Conservation (phyloP, 92 coral and sea anemone genomes). For the Epizoanthus stellaris region DNA sequence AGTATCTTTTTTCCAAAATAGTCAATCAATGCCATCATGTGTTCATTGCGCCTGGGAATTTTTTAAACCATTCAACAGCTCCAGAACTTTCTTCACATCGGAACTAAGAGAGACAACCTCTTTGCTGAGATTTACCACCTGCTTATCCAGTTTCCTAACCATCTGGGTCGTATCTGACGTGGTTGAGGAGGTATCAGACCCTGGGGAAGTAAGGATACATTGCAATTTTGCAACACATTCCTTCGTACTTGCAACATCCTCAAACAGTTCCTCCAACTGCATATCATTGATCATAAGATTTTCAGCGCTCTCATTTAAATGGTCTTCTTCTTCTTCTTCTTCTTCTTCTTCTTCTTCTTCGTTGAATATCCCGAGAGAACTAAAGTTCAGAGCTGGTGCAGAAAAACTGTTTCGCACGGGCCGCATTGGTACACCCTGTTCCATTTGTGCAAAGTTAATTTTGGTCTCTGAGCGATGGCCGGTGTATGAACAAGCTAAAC, state of each 20-base stretch:
- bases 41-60: slow-evolving; percentile 37
- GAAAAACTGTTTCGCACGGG: slow-evolving; percentile 76
- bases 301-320: not conserved
- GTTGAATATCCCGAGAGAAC: not conserved
- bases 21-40: not conserved
- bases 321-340: slow-evolving; percentile 27
- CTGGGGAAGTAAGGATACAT: slow-evolving; percentile 64
- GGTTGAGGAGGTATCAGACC: slow-evolving; percentile 47
- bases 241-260: slow-evolving; percentile 72
- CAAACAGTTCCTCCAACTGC: slow-evolving; percentile 73
- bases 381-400: slow-evolving; percentile 38
- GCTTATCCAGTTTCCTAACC: slow-evolving; percentile 68
- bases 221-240: slow-evolving; percentile 73
- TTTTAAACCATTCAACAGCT: slow-evolving; percentile 65
- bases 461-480: slow-evolving; percentile 38
- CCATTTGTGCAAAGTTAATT: slow-evolving; percentile 54
- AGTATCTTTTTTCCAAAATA: too few relatives aligned
- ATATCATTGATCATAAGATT: not conserved
- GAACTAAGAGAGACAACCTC: slow-evolving; percentile 76
- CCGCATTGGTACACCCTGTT: slow-evolving; percentile 35
- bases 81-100: slow-evolving; percentile 75
- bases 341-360: slow-evolving; percentile 16
- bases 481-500: slow-evolving; percentile 41
- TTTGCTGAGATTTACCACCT: slow-evolving; percentile 65
- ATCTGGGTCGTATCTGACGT: slow-evolving; percentile 76